A percentile compares a stretch with the other conserved stretches of the same genome.
Evolutionary conservation across 2,113 vertebrate species (phyloP).

Genomic region (Trichomycterus rosablanca): DNA sequence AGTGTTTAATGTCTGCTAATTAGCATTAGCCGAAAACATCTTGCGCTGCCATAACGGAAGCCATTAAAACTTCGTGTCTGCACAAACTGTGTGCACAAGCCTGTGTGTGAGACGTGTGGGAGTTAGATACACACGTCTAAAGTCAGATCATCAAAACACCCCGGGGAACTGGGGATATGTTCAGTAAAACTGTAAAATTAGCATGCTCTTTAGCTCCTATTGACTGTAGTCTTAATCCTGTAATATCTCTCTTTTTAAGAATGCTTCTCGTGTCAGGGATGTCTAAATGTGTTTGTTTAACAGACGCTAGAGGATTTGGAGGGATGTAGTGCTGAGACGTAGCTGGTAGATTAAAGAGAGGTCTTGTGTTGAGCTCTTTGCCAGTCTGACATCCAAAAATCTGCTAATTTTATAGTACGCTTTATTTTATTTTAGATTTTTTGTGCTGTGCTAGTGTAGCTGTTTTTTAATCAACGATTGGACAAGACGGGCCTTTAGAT

Average conservation of each 20-base stretch:
- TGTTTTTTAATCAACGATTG: too few relatives aligned
- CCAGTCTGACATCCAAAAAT: too few relatives aligned
- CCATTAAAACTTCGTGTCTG: slow-evolving; percentile 50
- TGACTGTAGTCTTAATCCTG: background rate
- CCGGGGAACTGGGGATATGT: slow-evolving; percentile 38
- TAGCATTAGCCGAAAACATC: slow-evolving; percentile 50
- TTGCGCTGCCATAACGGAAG: slow-evolving; percentile 36
- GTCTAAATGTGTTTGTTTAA: too few relatives aligned
- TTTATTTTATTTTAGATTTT: too few relatives aligned
- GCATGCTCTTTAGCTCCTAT: slow-evolving; percentile 48
- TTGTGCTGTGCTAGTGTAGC: too few relatives aligned
- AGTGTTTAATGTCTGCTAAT: slow-evolving; percentile 64
- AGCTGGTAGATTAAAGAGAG: too few relatives aligned
- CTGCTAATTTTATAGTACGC: too few relatives aligned
- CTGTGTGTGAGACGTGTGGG: slow-evolving; percentile 3
- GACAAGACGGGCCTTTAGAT: too few relatives aligned
- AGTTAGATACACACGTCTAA: slow-evolving; percentile 23
- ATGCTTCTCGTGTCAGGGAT: background rate
- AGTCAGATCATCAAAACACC: slow-evolving; percentile 41
- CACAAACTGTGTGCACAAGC: slow-evolving; percentile 15
- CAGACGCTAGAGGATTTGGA: too few relatives aligned
- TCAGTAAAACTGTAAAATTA: slow-evolving; percentile 50
- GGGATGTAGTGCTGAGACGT: too few relatives aligned
- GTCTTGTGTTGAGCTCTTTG: too few relatives aligned
- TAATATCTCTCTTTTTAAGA: slow-evolving; percentile 16